Base-by-base conservation (phyloP, 2,888 invertebrate species). In the Beris chalybata region DNA sequence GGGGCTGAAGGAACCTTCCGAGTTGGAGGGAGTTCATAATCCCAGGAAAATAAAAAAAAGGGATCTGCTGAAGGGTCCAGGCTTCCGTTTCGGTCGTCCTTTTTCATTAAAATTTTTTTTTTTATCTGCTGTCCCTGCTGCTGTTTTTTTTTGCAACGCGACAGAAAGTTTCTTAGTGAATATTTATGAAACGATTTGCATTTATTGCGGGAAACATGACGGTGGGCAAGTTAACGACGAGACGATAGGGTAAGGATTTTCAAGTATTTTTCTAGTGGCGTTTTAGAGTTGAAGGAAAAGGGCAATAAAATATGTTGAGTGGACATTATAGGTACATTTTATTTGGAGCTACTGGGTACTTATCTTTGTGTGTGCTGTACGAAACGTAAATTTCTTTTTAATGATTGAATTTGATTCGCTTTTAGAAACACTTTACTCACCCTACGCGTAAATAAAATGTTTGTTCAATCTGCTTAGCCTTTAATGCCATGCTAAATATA, bases 111-210 rank as follows among this genome's bases (percentile, higher is more conserved):
- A 32, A 31, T 29, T 4, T 31, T 54, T n/a, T 6, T 22, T 31
- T 4, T 31, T 31, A 11, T 31, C 31, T 22, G n/a, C n/a, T 56
- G 15, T 11, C 13, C 43, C 48, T 59, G 30, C 44, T 59, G 4
- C 32, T 29, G n/a, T n/a, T 22, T 38, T 38, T 7, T 38, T 38
- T 59, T 47, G 45, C 44, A 5, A 15, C 31, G 44, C 38, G 38
- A 38, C 38, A 38, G 38, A 38, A 38, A 38, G 7, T 38, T 9
- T 5, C 43, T 52, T 59, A 61, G 61, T 61, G 61, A 61, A 61
- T 61, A 61, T 61, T 61, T 61, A 61, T 61, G 61, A 61, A 61
- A 61, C 61, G 52, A 61, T 61, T 61, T 61, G 61, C 61, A 61
- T 61, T 61, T 61, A 61, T 50, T 38, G 61, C 61, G 38, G n/a